Percentiles rank a stretch among this genome's conserved stretches.
phyloP scores from a whole-genome alignment of 1,140 invertebrate genomes.

The Scaptodrosophila lebanonensis region DNA sequence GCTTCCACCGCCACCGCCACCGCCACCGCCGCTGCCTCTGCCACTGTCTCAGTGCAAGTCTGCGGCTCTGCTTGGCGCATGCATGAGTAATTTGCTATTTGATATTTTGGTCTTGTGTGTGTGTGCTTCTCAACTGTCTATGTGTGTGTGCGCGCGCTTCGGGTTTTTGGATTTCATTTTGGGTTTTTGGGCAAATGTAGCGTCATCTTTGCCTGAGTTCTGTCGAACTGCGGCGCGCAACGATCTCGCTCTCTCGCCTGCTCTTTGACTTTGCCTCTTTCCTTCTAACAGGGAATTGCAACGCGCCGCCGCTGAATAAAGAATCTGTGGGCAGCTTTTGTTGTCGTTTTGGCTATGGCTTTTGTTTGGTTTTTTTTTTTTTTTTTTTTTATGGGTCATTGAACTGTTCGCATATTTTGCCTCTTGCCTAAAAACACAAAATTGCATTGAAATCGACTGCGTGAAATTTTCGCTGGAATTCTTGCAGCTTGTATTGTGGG shows the following conservation, averaged over 20 bases:
- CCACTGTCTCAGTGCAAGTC: constrained; percentile 5
- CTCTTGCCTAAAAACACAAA: constrained; percentile 67
- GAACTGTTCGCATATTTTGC: constrained; percentile 38
- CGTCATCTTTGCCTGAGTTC: constrained; percentile 7
- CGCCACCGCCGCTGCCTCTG: background rate
- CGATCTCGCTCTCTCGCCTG: background rate
- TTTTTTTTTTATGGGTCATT: constrained; percentile 70
- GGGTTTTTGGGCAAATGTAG: constrained; percentile 52
- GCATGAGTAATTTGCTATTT: constrained; percentile 74
- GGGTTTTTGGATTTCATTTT: constrained; percentile 19
- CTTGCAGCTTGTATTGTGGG: no score
- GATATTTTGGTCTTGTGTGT: constrained; percentile 49
- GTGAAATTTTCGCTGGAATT: constrained; percentile 56
- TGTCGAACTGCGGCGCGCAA: background rate
- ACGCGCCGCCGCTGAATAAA: constrained; percentile 16
- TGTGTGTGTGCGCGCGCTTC: constrained; percentile 23
- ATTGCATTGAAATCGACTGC: constrained; percentile 61
- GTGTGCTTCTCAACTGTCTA: constrained; percentile 31
- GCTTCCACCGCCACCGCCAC: background rate
- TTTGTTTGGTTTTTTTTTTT: constrained; percentile 33
- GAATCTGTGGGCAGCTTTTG: constrained; percentile 37
- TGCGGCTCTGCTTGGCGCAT: constrained; percentile 27
- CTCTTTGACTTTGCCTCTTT: constrained; percentile 6
- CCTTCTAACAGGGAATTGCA: constrained; percentile 18
- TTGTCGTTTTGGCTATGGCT: constrained; percentile 1